Base-by-base conservation (phyloP, 2,113 vertebrate species). In the Nipponia nippon region DNA sequence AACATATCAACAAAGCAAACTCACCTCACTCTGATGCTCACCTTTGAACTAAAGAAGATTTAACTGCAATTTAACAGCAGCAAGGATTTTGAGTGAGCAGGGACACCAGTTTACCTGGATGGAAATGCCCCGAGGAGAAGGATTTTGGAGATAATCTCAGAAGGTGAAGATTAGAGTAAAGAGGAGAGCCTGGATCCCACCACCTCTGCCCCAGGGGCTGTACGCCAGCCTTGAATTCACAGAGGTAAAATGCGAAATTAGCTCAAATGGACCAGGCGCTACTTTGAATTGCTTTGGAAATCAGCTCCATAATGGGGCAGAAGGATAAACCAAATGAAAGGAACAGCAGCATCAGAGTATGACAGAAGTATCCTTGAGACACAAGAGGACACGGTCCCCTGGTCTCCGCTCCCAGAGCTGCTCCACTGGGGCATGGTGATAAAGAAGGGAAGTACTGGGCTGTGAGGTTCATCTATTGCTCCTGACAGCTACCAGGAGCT, bases 351-450 rank as follows among this genome's bases (percentile, higher is more conserved):
- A 67, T 2, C 59, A 27, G 29, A 47, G 15, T 4, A 3, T 7
- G 61, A 36, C 34, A 53, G 81, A n/a, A 53, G 42, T 27, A 83
- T 4, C 21, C 18, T 22, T 1, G 58, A 46, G 49, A 29, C 11
- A 12, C 3, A 2, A 46, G 42, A 65, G 12, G 21, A 67, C 5
- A 2, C 0, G 10, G 23, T 62, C 7, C 27, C 18, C 25, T 2
- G 58, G 63, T 19, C 69, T 56, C 26, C 1, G 2, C 61, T 86
- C 53, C 67, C 56, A 38, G 62, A 78, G 70, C 25, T 77, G 13
- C 82, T 67, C 56, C 7, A 23, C 7, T 0, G 1, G 44, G 1
- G 2, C 19, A 6, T 0, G 27, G 75, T 11, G 49, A 34, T 21
- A 25, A 27, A 23, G 49, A 49, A 61, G 67, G 14, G 19, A 49